phyloP scores from a whole-genome alignment of 2,113 vertebrate species.

The Caranx ignobilis region DNA sequence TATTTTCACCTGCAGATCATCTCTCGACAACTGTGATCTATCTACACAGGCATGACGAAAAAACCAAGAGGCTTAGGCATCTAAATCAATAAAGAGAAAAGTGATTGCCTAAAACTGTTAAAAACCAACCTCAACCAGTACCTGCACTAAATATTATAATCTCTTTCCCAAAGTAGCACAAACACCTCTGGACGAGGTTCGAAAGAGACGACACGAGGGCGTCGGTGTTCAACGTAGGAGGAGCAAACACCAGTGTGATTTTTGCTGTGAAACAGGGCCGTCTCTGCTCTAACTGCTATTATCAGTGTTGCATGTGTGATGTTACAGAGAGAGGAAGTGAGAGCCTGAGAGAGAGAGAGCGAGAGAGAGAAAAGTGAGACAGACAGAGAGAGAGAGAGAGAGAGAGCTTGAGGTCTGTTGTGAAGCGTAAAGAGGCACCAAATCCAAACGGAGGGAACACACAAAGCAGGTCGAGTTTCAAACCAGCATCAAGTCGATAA shows the following conservation, averaged over 20 bases:
- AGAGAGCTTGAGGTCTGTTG: constrained; percentile 67
- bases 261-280: constrained; percentile 40
- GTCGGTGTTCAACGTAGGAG: constrained; percentile 15
- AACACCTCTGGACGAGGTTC: constrained; percentile 52
- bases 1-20: constrained; percentile 69
- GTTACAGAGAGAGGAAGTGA: constrained; percentile 40
- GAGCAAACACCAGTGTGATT: constrained; percentile 30
- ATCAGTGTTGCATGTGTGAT: constrained; percentile 32
- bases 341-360: constrained; percentile 40
- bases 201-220: constrained; percentile 21
- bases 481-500: constrained; percentile 26
- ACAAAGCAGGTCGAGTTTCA: constrained; percentile 10
- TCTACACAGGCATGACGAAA: constrained; percentile 78
- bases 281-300: constrained; percentile 33
- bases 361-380: constrained; percentile 29
- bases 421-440: constrained; percentile 72
- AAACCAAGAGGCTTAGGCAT: constrained; percentile 80
- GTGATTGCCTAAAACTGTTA: constrained; percentile 82
- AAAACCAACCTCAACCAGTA: constrained; percentile 58
- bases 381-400: constrained; percentile 30
- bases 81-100: constrained; percentile 83
- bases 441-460: constrained; percentile 57
- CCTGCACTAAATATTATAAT: constrained; percentile 52
- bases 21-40: constrained; percentile 61
- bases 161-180: constrained; percentile 58